Percentiles rank a stretch among this genome's conserved stretches.
phyloP scores from a whole-genome alignment of 2,797 vertebrate genomes.

The Enteromius viviparus region DNA sequence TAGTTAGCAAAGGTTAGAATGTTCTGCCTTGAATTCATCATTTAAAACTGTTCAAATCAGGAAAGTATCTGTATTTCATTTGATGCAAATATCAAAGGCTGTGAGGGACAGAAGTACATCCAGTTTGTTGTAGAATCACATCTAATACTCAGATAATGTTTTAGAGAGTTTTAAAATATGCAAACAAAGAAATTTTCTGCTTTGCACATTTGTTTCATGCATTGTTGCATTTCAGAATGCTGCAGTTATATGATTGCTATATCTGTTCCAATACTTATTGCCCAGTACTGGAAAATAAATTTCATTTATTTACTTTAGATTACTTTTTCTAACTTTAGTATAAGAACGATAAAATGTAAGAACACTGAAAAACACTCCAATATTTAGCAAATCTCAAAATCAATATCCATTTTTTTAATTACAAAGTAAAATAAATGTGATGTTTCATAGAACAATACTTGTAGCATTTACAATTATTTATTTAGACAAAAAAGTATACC shows the following conservation, averaged over 20 bases:
- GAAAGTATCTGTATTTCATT: background rate
- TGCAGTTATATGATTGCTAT: background rate
- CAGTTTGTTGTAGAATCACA: background rate
- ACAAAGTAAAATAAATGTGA: background rate
- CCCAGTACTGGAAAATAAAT: background rate
- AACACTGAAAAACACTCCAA: background rate
- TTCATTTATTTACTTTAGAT: background rate
- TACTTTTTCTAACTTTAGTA: background rate
- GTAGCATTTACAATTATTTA: background rate
- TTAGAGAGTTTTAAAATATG: background rate
- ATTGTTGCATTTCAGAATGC: background rate
- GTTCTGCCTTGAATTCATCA: background rate
- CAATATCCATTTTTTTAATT: background rate
- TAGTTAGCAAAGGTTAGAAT: conserved; percentile 4
- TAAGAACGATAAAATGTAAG: background rate
- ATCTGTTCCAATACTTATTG: background rate
- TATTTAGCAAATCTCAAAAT: background rate
- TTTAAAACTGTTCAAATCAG: conserved; percentile 17
- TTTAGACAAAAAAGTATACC: background rate
- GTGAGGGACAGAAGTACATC: background rate
- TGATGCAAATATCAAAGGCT: background rate
- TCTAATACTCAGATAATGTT: background rate
- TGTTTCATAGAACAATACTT: background rate
- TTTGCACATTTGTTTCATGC: background rate
- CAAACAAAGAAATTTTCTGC: background rate